Evolutionary conservation across 2,797 vertebrate genomes (phyloP), one percentile per base, ranked within the genome.

Genomic region (Peromyscus melanophrys): DNA sequence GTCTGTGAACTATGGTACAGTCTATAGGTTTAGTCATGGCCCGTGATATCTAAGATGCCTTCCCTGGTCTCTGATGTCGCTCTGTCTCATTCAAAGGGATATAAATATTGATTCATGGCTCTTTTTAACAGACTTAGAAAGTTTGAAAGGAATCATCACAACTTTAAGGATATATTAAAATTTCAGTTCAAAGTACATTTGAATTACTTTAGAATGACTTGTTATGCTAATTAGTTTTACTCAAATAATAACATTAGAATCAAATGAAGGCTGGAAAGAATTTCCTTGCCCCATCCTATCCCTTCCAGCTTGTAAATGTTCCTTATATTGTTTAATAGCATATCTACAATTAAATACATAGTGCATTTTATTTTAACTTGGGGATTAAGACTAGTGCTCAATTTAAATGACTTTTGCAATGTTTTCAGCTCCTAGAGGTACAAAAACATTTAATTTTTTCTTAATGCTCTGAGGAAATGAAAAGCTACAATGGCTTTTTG

Each of bases 401-500:
- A 3, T 88, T 90, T 93, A 96, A 98, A 93, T 96, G 89, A 34
- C 2, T 95, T 93, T 93, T 95, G 27, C 81, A 94, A 94, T 92
- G 81, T 95, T 95, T 88, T 81, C 29, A 80, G 69, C 40, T 96
- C 78, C 89, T 92, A 46, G 59, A 96, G 83, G 80, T 97, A 95
- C 5, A 95, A 93, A 93, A 73, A 59, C 71, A 96, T 91, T 98
- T 93, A 96, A 92, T 96, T 96, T 95, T 97, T 87, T 86, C 76
- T 96, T 85, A 82, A 92, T 80, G 31, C 73, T 81, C 29, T 27
- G 16, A 93, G 78, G 77, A 93, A 97, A 94, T 92, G 69, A 94
- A 96, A 94, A 94, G 73, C 65, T 95, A 78, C 46, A 40, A 37
- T 82, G 76, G 19, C 37, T 75, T 96, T 95, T 93, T 89, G 34